These are phyloP conservation scores for Andrena hattorfiana DNA, from an alignment of 2,888 invertebrate genomes.

Conservation along the genomic window DNA sequence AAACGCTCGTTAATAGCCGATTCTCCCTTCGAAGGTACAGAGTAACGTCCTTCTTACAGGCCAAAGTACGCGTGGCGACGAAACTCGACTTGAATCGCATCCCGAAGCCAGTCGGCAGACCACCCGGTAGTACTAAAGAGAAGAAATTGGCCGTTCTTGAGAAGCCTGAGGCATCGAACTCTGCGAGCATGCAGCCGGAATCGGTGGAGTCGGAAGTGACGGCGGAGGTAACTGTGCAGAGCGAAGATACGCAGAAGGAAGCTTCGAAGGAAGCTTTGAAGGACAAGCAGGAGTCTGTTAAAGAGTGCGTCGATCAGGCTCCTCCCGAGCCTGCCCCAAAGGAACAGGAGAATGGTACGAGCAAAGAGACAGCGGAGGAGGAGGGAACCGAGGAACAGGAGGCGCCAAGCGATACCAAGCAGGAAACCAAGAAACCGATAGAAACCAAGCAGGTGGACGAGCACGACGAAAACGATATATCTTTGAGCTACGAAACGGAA, in stretches of 20 bases:
- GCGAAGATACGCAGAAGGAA: slow-evolving; percentile 37
- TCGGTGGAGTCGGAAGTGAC: slow-evolving; percentile 68
- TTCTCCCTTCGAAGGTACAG: background rate
- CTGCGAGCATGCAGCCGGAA: slow-evolving; percentile 67
- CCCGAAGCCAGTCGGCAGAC: slow-evolving; percentile 49
- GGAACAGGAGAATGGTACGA: slow-evolving; percentile 26
- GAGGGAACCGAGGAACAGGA: slow-evolving; percentile 39
- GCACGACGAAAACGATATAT: slow-evolving; percentile 59
- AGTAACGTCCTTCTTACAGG: slow-evolving; percentile 66
- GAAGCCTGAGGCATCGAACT: slow-evolving; percentile 46
- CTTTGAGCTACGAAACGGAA: slow-evolving; percentile 61
- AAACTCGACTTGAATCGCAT: slow-evolving; percentile 61
- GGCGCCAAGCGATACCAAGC: slow-evolving; percentile 35
- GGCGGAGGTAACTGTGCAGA: slow-evolving; percentile 56
- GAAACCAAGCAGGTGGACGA: slow-evolving; percentile 56
- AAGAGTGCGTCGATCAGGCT: slow-evolving; percentile 39
- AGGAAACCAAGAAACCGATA: no score
- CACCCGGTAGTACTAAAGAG: slow-evolving; percentile 19
- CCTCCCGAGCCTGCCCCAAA: slow-evolving; percentile 26
- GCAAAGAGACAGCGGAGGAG: slow-evolving; percentile 29
- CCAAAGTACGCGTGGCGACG: slow-evolving; percentile 67
- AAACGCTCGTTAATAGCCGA: background rate
- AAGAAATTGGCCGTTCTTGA: slow-evolving; percentile 1
- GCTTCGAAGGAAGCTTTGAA: background rate
- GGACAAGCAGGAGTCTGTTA: slow-evolving; percentile 14